A percentile compares a stretch with the other conserved stretches of the same genome.
phyloP scores from a whole-genome alignment of 2,888 invertebrate species.

The Xanthostigma xanthostigma region DNA sequence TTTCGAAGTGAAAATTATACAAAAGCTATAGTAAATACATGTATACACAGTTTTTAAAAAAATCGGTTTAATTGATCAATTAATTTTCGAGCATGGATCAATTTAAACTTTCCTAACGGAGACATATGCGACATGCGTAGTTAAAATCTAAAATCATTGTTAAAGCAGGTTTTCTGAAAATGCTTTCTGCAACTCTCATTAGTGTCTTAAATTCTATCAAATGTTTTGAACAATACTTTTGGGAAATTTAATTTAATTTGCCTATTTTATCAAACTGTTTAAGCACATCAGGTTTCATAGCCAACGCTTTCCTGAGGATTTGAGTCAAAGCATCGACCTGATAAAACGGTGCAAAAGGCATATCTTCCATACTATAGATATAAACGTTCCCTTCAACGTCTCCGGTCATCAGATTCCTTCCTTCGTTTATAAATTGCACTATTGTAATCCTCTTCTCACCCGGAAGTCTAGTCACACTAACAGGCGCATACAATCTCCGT shows the following conservation, averaged over 20 bases:
- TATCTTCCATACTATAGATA: slow-evolving; percentile 55
- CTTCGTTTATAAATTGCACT: slow-evolving; percentile 48
- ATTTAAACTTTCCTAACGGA: too few relatives aligned
- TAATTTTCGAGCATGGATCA: too few relatives aligned
- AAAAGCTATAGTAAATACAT: too few relatives aligned
- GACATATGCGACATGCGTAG: too few relatives aligned
- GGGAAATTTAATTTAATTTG: slow-evolving; percentile 7
- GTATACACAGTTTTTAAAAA: too few relatives aligned
- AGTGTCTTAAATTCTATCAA: too few relatives aligned
- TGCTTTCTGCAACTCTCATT: too few relatives aligned
- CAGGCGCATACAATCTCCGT: slow-evolving; percentile 53
- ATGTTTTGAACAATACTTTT: too few relatives aligned
- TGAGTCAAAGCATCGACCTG: slow-evolving; percentile 47
- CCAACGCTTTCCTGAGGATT: slow-evolving; percentile 45
- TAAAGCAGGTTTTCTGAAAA: too few relatives aligned
- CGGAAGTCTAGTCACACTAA: slow-evolving; percentile 39
- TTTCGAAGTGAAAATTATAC: too few relatives aligned
- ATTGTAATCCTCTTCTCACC: slow-evolving; percentile 31
- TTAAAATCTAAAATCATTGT: too few relatives aligned
- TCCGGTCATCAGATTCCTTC: slow-evolving; percentile 52
- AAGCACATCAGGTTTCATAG: slow-evolving; percentile 44
- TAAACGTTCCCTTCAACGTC: slow-evolving; percentile 51
- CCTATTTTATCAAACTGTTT: slow-evolving; percentile 43
- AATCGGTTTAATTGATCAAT: too few relatives aligned
- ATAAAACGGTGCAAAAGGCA: slow-evolving; percentile 58